phyloP scores from a whole-genome alignment of 2,113 vertebrate genomes.

The Lampris megalopsis region DNA sequence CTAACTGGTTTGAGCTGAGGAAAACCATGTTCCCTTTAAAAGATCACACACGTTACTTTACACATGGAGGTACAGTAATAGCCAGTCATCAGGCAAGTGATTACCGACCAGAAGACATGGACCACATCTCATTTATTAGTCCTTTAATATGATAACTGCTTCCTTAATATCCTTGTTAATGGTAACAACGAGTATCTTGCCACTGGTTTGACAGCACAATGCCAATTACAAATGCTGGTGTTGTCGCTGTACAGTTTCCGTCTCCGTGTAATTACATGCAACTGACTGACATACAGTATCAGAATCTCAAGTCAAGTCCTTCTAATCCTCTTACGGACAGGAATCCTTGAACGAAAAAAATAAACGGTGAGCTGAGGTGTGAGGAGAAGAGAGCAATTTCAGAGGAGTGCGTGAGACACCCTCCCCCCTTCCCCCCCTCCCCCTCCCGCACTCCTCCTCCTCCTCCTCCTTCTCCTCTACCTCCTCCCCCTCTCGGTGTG shows the following conservation, averaged over 20 bases:
- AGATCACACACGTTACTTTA: constrained; percentile 76
- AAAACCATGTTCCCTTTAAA: constrained; percentile 79
- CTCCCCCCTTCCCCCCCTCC: constrained; percentile 15
- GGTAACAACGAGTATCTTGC: constrained; percentile 76
- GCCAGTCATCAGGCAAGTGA: constrained; percentile 73
- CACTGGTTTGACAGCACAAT: constrained; percentile 77
- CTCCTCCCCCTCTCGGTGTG: constrained; percentile 47
- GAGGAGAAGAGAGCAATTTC: constrained; percentile 62
- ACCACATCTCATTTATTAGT: constrained; percentile 83
- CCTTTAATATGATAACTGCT: constrained; percentile 85
- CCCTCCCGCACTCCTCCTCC: constrained; percentile 52
- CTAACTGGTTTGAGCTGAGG: constrained; percentile 77
- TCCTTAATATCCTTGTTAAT: constrained; percentile 82
- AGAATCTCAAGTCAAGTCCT: constrained; percentile 78
- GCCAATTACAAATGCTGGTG: constrained; percentile 83
- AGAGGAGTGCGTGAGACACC: constrained; percentile 60
- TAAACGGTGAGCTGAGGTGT: constrained; percentile 40
- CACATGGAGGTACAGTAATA: constrained; percentile 79
- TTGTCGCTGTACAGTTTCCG: constrained; percentile 73
- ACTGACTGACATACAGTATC: constrained; percentile 80
- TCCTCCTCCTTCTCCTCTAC: constrained; percentile 15
- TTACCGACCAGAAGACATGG: constrained; percentile 84
- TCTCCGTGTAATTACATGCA: constrained; percentile 80
- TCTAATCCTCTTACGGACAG: constrained; percentile 70
- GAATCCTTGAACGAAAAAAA: constrained; percentile 69